Base-by-base conservation (phyloP, 2,888 invertebrate species). In the Spilarctia lutea region DNA sequence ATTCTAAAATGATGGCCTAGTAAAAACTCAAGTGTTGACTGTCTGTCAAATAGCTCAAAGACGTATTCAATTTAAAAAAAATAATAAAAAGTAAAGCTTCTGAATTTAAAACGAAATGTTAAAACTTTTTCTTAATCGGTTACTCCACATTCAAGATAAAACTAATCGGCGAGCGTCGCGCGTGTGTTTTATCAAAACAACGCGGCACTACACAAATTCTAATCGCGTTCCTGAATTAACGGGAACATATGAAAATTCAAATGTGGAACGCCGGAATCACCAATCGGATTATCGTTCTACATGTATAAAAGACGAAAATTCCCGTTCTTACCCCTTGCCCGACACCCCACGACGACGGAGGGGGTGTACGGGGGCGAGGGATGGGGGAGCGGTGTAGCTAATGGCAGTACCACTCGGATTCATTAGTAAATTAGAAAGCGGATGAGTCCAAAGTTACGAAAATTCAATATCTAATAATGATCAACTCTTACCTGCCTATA, bases 391-490 rank as follows among this genome's bases (percentile, higher is more conserved):
- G 86, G 88, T 88, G 89, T 87, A 89, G 91, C 91, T 94, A 94
- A 95, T 95, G 94, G 95, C 93, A 92, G 91, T 92, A 93, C 92
- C 94, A 94, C 95, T 94, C 94, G 94, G 96, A 94, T 96, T 96
- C 96, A 96, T 96, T 96, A 96, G 96, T 94, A 96, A 96, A 96
- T 96, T 96, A 96, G 95, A 96, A 94, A 94, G 93, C 94, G 95
- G 96, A 96, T 95, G 96, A 96, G 95, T 94, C 94, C 95, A 94
- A 96, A 96, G 95, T 96, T 96, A 92, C 90, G 95, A 96, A 96
- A 96, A 96, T 96, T 95, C 96, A 94, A 96, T 96, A 96, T 96
- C 94, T 95, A 95, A 95, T 96, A 96, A 96, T 96, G 95, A 96
- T 96, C 94, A 87, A 89, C 91, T 91, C 89, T 91, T 94, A 94